Conservation (phyloP, 2,113 vertebrate genomes). For the Potamarius usumacintae region DNA sequence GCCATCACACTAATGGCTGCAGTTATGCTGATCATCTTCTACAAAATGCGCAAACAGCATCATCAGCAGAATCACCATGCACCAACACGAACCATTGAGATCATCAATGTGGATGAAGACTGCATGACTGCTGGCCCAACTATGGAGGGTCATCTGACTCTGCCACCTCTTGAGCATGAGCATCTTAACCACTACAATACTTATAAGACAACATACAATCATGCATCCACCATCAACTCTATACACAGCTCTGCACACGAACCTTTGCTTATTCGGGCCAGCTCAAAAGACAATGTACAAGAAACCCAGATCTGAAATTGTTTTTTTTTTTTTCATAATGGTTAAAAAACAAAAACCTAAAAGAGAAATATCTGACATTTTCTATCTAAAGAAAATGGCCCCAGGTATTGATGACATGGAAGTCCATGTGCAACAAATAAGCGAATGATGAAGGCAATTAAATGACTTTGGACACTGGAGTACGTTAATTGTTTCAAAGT, state of each 20-base stretch:
- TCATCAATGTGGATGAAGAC: conserved; percentile 98
- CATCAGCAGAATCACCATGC: conserved; percentile 96
- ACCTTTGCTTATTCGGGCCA: conserved; percentile 99
- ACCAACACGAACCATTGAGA: conserved; percentile 94
- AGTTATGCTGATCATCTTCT: conserved; percentile 99
- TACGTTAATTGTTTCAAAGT: conserved; percentile 98
- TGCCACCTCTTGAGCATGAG: conserved; percentile 97
- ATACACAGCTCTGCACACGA: conserved; percentile 99
- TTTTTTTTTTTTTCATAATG: conserved; percentile 60
- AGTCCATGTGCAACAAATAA: conserved; percentile 64
- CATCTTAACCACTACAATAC: conserved; percentile 98
- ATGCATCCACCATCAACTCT: conserved; percentile 97
- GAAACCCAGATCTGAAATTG: conserved; percentile 94
- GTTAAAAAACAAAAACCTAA: conserved; percentile 31
- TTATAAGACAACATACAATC: conserved; percentile 96
- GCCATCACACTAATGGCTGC: conserved; percentile 99
- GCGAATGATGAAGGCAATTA: conserved; percentile 80
- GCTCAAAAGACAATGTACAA: conserved; percentile 99
- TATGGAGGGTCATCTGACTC: conserved; percentile 94
- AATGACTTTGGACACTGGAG: conserved; percentile 92
- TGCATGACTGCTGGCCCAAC: conserved; percentile 88
- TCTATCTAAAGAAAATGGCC: conserved; percentile 56
- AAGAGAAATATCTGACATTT: conserved; percentile 61
- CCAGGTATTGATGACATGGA: conserved; percentile 70
- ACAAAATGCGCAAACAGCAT: conserved; percentile 99